These are phyloP conservation scores for Corythoichthys haematopterus DNA, from an alignment of 2,113 vertebrate genomes.

Conservation along the genomic window DNA sequence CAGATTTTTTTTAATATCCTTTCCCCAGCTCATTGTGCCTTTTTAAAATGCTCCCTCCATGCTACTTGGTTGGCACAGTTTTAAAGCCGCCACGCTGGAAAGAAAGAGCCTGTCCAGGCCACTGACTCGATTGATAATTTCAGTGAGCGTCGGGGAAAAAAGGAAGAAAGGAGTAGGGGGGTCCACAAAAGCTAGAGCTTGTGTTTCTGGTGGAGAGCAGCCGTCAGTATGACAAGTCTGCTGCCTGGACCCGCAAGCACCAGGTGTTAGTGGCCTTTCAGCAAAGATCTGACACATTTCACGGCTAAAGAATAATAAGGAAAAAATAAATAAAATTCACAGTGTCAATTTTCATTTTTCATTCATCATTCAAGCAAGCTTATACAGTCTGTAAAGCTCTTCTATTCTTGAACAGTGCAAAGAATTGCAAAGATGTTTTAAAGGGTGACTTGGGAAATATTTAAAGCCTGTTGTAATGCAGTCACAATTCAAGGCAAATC, in stretches of 20 bases:
- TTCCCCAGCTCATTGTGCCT: constrained; percentile 58
- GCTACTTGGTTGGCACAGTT: constrained; percentile 67
- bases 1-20: constrained; percentile 21
- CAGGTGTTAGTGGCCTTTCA: constrained; percentile 58
- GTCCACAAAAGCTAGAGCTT: constrained; percentile 59
- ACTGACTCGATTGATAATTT: constrained; percentile 74
- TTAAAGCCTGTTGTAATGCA: not conserved
- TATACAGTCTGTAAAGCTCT: not conserved
- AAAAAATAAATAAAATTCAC: constrained; percentile 19
- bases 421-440: not conserved
- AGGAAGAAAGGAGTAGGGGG: not conserved
- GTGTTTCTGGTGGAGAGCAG: constrained; percentile 42
- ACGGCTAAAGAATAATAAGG: constrained; percentile 18
- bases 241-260: constrained; percentile 51
- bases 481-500: not conserved
- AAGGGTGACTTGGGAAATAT: not conserved
- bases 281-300: constrained; percentile 43
- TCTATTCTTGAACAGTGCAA: not conserved
- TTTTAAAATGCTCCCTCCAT: constrained; percentile 57
- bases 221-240: constrained; percentile 58
- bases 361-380: constrained; percentile 20
- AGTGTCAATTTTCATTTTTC: constrained; percentile 47
- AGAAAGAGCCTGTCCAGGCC: constrained; percentile 69
- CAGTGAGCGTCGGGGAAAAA: constrained; percentile 39
- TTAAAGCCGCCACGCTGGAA: constrained; percentile 58